Evolutionary conservation across 2,888 invertebrate genomes (phyloP), one percentile per base, ranked within the genome.

Genomic region (Nudaria mundana): DNA sequence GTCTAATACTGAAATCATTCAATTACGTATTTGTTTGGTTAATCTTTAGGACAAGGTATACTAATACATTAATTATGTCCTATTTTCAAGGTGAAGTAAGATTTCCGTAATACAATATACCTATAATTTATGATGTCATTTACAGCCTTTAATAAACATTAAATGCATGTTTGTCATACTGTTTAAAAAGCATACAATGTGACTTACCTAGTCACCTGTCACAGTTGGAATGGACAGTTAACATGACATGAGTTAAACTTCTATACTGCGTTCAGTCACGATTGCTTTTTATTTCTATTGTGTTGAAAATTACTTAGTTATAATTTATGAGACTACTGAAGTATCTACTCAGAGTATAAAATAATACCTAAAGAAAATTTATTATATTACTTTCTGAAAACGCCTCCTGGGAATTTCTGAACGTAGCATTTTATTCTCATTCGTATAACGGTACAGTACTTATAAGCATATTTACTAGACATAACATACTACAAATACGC

Each of bases 261-360:
- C 59, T 68, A n/a, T n/a, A 74, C 63, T 62, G 56, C 62, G 66
- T 63, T 67, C 62, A 63, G 66, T 76, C 78, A 76, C 73, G 74
- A 75, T 49, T 59, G 41, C 47, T 56, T 58, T 47, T 48, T 40
- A 41, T 36, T 37, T 35, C 39, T 33, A 41, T 52, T 48, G 40
- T 44, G 56, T 67, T 49, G 13, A 49, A 68, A 66, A 56, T 45
- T 14, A 65, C 24, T 50, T 52, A 39, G n/a, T 12, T 12, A 5
- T 5, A 24, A 24, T 11, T 6, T 11, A 24, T n/a, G n/a, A n/a
- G n/a, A n/a, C n/a, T n/a, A n/a, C n/a, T n/a, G n/a, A n/a, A n/a
- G n/a, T n/a, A n/a, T n/a, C n/a, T n/a, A n/a, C n/a, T n/a, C n/a
- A n/a, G n/a, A n/a, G n/a, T n/a, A n/a, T n/a, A n/a, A n/a, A n/a